These are phyloP conservation scores for Mellivora capensis DNA, from an alignment of 2,113 vertebrate genomes.

Conservation along the genomic window DNA sequence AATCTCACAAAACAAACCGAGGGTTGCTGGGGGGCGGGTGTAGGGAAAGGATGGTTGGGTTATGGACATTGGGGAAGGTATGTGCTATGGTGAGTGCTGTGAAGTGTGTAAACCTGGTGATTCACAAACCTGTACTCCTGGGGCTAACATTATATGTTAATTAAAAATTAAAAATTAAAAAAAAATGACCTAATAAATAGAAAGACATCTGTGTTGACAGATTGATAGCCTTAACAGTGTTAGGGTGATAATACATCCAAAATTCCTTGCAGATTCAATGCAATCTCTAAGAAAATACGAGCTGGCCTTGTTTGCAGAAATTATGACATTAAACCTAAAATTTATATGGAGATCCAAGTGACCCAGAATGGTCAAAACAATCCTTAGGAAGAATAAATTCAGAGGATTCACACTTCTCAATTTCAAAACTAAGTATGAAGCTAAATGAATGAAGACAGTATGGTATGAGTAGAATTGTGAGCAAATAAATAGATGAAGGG, in stretches of 20 bases:
- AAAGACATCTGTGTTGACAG: neutral
- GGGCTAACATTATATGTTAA: too few relatives aligned
- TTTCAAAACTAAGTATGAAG: neutral
- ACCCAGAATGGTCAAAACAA: neutral
- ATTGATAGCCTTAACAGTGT: neutral
- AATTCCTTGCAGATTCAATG: neutral
- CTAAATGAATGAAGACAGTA: neutral
- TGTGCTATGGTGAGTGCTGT: too few relatives aligned
- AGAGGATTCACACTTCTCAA: neutral
- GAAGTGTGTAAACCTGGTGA: too few relatives aligned
- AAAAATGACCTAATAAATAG: neutral
- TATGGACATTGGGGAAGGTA: too few relatives aligned
- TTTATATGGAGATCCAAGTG: neutral
- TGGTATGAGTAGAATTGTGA: neutral
- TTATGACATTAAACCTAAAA: neutral
- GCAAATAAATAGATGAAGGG: neutral
- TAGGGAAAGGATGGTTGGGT: too few relatives aligned
- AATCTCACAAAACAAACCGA: too few relatives aligned
- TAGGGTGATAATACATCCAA: neutral
- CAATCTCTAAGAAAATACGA: neutral
- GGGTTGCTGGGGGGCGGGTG: too few relatives aligned
- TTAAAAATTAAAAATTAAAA: too few relatives aligned
- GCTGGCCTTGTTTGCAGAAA: neutral
- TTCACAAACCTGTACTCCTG: too few relatives aligned
- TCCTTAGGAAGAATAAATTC: neutral